A percentile compares a stretch with the other conserved stretches of the same genome.
Evolutionary conservation across 1,140 invertebrate genomes (phyloP).

Genomic region (Scylla paramamosain): DNA sequence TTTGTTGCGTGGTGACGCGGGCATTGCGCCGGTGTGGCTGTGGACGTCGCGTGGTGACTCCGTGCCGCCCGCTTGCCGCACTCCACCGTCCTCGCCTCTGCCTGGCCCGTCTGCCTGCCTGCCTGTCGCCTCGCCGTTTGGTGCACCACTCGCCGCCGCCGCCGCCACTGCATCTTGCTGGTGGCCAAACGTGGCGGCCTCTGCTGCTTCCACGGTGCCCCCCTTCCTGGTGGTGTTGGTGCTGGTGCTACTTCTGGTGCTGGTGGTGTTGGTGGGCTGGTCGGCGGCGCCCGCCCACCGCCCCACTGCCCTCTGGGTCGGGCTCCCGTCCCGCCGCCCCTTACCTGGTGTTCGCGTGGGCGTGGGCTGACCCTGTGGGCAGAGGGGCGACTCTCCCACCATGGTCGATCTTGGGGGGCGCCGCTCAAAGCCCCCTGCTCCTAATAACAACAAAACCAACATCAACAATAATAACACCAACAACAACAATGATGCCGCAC

Average conservation of each 20-base stretch:
- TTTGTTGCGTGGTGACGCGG: conserved; percentile 26
- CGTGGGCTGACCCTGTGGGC: conserved; percentile 70
- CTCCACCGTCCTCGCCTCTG: conserved; percentile 15
- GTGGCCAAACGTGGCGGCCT: conserved; percentile 23
- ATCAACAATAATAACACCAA: conserved; percentile 18
- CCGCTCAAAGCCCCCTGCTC: conserved; percentile 61
- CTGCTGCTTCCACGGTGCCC: conserved; percentile 52
- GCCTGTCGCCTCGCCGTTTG: too few species aligned
- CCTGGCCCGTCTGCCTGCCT: not conserved
- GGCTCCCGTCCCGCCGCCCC: conserved; percentile 43
- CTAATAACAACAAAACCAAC: conserved; percentile 58
- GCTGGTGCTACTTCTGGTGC: conserved; percentile 55
- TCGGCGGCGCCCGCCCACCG: conserved; percentile 46
- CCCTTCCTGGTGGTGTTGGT: conserved; percentile 56
- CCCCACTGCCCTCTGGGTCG: conserved; percentile 34
- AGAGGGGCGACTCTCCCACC: conserved; percentile 58
- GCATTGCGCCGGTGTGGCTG: conserved; percentile 59
- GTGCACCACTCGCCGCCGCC: not conserved
- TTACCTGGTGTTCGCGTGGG: conserved; percentile 68
- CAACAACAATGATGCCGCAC: not conserved
- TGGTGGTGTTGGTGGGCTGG: conserved; percentile 53
- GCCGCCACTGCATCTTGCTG: not conserved
- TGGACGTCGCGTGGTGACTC: not conserved
- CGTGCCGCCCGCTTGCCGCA: not conserved
- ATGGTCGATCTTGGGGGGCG: conserved; percentile 68